Evolutionary conservation across 2,797 vertebrate genomes (phyloP).

Genomic region (Acipenser transmontanus): DNA sequence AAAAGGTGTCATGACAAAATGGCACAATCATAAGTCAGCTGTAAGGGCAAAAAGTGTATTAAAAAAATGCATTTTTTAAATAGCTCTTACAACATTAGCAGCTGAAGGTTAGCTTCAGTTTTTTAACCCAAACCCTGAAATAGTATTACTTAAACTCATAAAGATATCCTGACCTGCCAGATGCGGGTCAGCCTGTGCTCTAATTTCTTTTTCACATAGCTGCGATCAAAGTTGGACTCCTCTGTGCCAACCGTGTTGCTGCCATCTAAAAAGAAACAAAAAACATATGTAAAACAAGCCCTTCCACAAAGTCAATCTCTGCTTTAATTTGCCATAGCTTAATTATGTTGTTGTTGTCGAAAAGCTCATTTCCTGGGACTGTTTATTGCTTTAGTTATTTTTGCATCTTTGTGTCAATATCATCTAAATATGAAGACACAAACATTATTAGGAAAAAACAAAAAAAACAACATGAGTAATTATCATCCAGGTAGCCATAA

Average conservation of each 20-base stretch:
- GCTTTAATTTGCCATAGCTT: background rate
- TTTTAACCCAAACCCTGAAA: no score
- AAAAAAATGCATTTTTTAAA: no score
- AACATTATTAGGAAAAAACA: background rate
- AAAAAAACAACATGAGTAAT: background rate
- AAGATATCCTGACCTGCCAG: conserved; percentile 78
- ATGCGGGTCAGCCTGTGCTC: conserved; percentile 92
- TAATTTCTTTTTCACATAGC: conserved; percentile 93
- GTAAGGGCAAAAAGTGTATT: no score
- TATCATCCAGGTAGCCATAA: background rate
- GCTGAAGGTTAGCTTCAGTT: no score
- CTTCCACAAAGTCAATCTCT: background rate
- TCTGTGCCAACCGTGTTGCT: conserved; percentile 58
- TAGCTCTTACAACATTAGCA: no score
- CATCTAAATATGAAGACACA: background rate
- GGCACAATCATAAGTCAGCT: no score
- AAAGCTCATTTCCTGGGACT: background rate
- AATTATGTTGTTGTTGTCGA: background rate
- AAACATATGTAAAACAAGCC: background rate
- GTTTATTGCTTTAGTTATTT: background rate
- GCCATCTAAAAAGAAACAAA: conserved; percentile 60
- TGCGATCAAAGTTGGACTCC: conserved; percentile 80
- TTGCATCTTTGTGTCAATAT: background rate
- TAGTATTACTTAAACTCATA: no score
- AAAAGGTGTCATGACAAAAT: no score